These are phyloP conservation scores for Corvus cornix DNA, from an alignment of 2,113 vertebrate species.

Conservation along the genomic window DNA sequence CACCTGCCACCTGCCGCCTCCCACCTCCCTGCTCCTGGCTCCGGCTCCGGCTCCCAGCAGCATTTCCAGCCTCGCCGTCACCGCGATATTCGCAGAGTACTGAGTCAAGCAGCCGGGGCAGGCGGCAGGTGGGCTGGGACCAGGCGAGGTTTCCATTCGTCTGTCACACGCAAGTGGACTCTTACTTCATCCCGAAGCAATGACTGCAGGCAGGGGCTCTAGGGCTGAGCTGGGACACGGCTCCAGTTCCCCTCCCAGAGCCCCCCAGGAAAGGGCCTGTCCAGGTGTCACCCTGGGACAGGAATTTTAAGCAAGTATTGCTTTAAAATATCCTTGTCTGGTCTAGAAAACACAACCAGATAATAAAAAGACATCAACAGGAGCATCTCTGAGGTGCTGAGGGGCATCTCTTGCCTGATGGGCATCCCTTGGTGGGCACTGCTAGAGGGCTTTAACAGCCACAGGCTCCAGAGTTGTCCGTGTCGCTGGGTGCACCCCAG, in stretches of 20 bases:
- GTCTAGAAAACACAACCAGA: background rate
- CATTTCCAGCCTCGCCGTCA: slow-evolving; percentile 31
- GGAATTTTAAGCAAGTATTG: background rate
- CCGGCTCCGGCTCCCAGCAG: background rate
- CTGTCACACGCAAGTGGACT: background rate
- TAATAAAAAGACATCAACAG: background rate
- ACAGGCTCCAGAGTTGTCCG: background rate
- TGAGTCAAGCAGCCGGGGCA: slow-evolving; percentile 17
- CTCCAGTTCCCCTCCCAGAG: background rate
- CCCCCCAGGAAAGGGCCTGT: background rate
- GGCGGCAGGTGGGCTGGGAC: slow-evolving; percentile 18
- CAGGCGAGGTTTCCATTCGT: background rate
- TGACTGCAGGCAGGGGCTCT: background rate
- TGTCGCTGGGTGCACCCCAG: rapidly evolving
- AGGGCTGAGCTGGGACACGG: rapidly evolving
- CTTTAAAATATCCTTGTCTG: background rate
- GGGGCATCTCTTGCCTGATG: background rate
- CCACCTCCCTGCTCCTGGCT: background rate
- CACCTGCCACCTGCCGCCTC: background rate
- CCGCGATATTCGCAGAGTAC: background rate
- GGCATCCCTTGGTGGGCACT: background rate
- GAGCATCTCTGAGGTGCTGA: background rate
- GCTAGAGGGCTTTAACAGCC: background rate
- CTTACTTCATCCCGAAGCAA: slow-evolving; percentile 43
- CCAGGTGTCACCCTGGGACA: background rate